Percentiles rank a stretch among this genome's conserved stretches.
These are phyloP conservation scores for Aphelinus atriplicis DNA, from an alignment of 1,140 invertebrate species.

Conservation along the genomic window DNA sequence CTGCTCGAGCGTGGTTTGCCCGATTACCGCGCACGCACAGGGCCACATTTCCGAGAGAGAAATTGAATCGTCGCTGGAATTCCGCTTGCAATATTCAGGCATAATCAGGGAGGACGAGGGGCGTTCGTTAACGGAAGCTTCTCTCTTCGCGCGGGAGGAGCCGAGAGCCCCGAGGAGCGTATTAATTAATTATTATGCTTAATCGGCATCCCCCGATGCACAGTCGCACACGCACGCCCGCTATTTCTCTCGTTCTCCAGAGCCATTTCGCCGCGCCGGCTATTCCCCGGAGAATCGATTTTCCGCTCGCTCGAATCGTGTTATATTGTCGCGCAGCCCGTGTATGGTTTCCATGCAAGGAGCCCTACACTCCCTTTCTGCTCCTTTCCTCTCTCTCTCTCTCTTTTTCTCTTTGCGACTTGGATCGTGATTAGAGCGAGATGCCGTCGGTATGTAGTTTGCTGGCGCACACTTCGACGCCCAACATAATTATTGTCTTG, in stretches of 20 bases:
- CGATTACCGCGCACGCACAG: not conserved
- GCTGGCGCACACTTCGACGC: too few species aligned
- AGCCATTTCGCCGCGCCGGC: conserved; percentile 29
- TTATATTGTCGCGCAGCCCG: not conserved
- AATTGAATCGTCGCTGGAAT: conserved; percentile 38
- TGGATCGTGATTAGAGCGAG: too few species aligned
- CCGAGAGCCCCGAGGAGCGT: not conserved
- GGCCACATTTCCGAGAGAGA: conserved; percentile 22
- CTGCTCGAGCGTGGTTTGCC: conserved; percentile 7
- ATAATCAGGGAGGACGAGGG: conserved; percentile 29
- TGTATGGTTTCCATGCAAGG: not conserved
- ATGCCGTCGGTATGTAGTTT: too few species aligned
- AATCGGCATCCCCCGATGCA: conserved; percentile 37
- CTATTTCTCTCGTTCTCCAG: conserved; percentile 31
- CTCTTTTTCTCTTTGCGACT: not conserved
- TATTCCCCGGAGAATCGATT: conserved; percentile 40
- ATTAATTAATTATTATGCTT: conserved; percentile 50
- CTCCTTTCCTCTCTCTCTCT: not conserved
- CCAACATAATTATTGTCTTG: not conserved
- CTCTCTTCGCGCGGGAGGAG: not conserved
- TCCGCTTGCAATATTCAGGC: conserved; percentile 36
- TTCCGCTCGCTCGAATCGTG: conserved; percentile 26
- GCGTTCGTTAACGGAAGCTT: conserved; percentile 23
- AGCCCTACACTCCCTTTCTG: not conserved
- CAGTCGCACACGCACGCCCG: not conserved